Base-by-base conservation (phyloP, 1,140 invertebrate genomes). In the Cyclina sinensis region DNA sequence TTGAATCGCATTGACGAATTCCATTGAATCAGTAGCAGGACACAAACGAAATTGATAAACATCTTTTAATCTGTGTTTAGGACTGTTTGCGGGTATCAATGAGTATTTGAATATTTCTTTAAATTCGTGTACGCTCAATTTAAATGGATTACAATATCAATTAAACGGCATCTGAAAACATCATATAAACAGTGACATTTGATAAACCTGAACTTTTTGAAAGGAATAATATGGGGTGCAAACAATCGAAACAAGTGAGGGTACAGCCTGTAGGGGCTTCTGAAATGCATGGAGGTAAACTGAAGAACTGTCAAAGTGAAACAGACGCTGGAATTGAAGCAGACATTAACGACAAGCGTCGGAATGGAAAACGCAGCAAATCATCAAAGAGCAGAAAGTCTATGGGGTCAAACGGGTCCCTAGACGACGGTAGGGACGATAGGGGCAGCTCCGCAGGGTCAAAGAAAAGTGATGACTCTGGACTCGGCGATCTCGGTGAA, bases 361-460 rank as follows among this genome's bases (percentile, higher is more conserved):
- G 57, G 18, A 59, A 85, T 35, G 27, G 73, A 24, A 80, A 76
- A 51, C 89, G 84, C 18, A 78, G 39, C 35, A 76, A 59, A 37
- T 78, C n/a, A n/a, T n/a, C n/a, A n/a, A n/a, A n/a, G n/a, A n/a
- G n/a, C n/a, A n/a, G n/a, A n/a, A n/a, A n/a, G n/a, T n/a, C n/a
- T n/a, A n/a, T n/a, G n/a, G n/a, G n/a, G n/a, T n/a, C n/a, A n/a
- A n/a, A n/a, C n/a, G n/a, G n/a, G n/a, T n/a, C 83, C 54, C 46
- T 90, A 46, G 88, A 79, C 11, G 90, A 90, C 59, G 68, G 79
- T 0, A 37, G 74, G 57, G 89, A 79, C 27, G 43, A 89, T 21
- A 87, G 93, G 7, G 90, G 91, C 4, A 91, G 91, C 46, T 94
- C 93, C 7, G 94, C 94, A 5, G 90, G 89, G 30, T 93, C 92